Evolutionary conservation across 2,113 vertebrate species (phyloP).

Genomic region (Zosterops borbonicus): DNA sequence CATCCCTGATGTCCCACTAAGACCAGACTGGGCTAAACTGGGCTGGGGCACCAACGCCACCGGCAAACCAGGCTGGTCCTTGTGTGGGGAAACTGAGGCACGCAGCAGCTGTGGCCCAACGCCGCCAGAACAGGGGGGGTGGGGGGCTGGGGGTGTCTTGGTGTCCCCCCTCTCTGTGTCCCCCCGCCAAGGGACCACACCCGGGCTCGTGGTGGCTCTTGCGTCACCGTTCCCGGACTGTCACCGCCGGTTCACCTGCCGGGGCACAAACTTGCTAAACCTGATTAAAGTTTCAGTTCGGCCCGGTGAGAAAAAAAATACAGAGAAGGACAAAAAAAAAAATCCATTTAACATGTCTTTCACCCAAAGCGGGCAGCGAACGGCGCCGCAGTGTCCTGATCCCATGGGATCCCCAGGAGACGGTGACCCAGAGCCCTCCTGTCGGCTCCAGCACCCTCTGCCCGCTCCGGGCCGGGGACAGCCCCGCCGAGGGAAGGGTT

Average conservation of each 20-base stretch:
- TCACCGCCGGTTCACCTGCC: neutral
- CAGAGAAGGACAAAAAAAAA: neutral
- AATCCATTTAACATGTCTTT: neutral
- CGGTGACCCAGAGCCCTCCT: neutral
- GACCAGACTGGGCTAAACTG: neutral
- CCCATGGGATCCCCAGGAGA: fast-evolving
- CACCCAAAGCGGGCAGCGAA: neutral
- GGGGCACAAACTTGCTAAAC: slow-evolving; percentile 17
- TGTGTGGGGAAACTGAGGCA: neutral
- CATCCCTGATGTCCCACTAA: neutral
- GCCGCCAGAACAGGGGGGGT: no score
- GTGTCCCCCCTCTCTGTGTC: neutral
- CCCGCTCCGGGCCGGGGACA: neutral
- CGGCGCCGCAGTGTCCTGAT: fast-evolving
- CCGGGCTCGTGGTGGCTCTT: neutral
- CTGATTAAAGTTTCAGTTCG: neutral
- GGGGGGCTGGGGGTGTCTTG: no score
- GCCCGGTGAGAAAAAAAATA: neutral
- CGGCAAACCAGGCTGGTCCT: neutral
- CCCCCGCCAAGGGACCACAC: neutral
- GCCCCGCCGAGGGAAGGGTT: slow-evolving; percentile 8
- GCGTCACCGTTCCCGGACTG: neutral
- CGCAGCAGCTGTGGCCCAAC: fast-evolving
- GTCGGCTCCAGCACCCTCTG: neutral
- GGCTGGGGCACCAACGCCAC: neutral